phyloP scores from a whole-genome alignment of 2,797 vertebrate genomes.

The Cynodonichthys magdalenae region DNA sequence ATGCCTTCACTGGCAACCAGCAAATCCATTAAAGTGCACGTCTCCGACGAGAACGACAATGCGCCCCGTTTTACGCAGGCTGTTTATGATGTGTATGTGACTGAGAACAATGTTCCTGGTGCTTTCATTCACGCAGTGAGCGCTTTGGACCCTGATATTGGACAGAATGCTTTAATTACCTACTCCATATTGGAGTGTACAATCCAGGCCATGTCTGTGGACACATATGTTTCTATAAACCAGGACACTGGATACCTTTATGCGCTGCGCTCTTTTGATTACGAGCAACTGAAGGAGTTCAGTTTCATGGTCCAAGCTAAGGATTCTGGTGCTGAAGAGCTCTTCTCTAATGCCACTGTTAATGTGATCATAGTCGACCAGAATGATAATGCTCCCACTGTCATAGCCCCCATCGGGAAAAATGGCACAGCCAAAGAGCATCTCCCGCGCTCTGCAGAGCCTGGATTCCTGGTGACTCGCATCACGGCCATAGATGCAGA shows the following conservation, averaged over 20 bases:
- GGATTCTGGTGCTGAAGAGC: slow-evolving; percentile 87
- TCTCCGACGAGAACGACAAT: slow-evolving; percentile 97
- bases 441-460: slow-evolving; percentile 92
- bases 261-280: slow-evolving; percentile 95
- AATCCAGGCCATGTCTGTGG: slow-evolving; percentile 98
- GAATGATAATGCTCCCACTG: slow-evolving; percentile 93
- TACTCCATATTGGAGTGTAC: slow-evolving; percentile 98
- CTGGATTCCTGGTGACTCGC: slow-evolving; percentile 93
- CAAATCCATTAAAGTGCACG: slow-evolving; percentile 94
- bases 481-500: slow-evolving; percentile 94
- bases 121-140: slow-evolving; percentile 98
- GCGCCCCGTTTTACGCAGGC: slow-evolving; percentile 92
- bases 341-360: slow-evolving; percentile 91
- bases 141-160: slow-evolving; percentile 91
- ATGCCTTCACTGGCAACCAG: slow-evolving; percentile 90
- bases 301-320: slow-evolving; percentile 93
- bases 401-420: slow-evolving; percentile 90
- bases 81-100: slow-evolving; percentile 95
- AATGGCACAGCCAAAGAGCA: slow-evolving; percentile 93
- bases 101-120: slow-evolving; percentile 97
- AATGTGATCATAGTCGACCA: slow-evolving; percentile 94
- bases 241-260: slow-evolving; percentile 97
- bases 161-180: slow-evolving; percentile 90
- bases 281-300: slow-evolving; percentile 97
- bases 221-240: slow-evolving; percentile 98